These are phyloP conservation scores for Leptarthrus brevirostris DNA, from an alignment of 2,888 invertebrate genomes.

Conservation along the genomic window DNA sequence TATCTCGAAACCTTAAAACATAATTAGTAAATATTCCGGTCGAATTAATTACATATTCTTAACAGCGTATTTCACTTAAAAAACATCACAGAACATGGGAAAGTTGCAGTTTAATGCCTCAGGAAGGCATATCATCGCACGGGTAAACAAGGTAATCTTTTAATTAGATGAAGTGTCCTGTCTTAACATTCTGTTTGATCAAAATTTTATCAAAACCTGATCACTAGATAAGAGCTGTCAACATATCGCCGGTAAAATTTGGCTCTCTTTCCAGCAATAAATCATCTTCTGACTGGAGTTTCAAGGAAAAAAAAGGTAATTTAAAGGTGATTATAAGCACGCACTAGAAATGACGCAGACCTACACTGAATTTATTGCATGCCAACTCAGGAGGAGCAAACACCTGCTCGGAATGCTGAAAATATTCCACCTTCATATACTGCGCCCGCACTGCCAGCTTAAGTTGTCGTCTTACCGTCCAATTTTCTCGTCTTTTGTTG, in stretches of 20 bases:
- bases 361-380: conserved; percentile 32
- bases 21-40: no score
- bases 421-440: not conserved
- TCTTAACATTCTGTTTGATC: not conserved
- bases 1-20: no score
- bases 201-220: not conserved
- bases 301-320: conserved; percentile 2
- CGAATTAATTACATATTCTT: no score
- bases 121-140: no score
- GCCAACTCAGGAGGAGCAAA: conserved; percentile 28
- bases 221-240: conserved; percentile 45
- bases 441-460: not conserved
- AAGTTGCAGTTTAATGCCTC: no score
- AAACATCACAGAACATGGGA: no score
- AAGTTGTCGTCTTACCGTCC: conserved; percentile 9
- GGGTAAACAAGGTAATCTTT: not conserved
- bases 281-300: conserved; percentile 21
- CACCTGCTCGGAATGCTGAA: conserved; percentile 22
- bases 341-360: conserved; percentile 33
- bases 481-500: conserved; percentile 32
- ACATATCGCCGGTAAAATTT: conserved; percentile 37
- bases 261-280: conserved; percentile 20
- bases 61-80: no score
- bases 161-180: not conserved
- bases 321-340: conserved; percentile 46